Base-by-base conservation (phyloP, 2,888 invertebrate genomes). In the Pristionchus fissidentatus region DNA sequence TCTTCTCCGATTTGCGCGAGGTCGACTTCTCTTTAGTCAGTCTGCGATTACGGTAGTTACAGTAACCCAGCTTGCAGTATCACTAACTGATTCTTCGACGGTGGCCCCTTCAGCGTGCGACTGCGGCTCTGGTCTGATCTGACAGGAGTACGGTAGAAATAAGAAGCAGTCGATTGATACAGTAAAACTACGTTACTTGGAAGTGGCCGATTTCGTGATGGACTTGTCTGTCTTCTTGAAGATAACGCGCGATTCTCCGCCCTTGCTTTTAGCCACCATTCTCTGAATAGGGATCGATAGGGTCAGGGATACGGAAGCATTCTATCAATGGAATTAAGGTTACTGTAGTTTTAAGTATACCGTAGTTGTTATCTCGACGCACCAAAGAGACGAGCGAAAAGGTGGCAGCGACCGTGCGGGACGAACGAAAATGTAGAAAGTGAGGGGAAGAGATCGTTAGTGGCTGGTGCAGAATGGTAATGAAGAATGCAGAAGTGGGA, bases 21-120 rank as follows among this genome's bases (percentile, higher is more conserved):
- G 15, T 3, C 3, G 62, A 70, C n/a, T 70, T 70, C 41, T 70
- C 70, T 70, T 70, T 70, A 22, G 41, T 70, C 26, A 70, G 8
- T 26, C 70, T 70, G 43, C 3, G 22, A 26, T 1, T 43, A 43
- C 19, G 19, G 38, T 66, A 35, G 15, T 1, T 66, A 19, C 7
- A 35, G 35, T 38, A 38, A 13, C 22, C 70, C n/a, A n/a, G n/a
- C n/a, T n/a, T 38, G 70, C 22, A 4, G 13, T 15, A 22, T 13
- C 8, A 43, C 43, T 70, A 38, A 70, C 70, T n/a, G 4, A 43
- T 41, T 43, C 70, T 43, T 70, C 43, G 70, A 70, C n/a, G 26
- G 38, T 43, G 70, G 70, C n/a, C n/a, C 26, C 70, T 70, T 70
- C n/a, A 70, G 10, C 41, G 38, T 70, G n/a, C 70, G 70, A 70